phyloP scores from a whole-genome alignment of 1,140 invertebrate genomes.

The Sarcophaga bullata region DNA sequence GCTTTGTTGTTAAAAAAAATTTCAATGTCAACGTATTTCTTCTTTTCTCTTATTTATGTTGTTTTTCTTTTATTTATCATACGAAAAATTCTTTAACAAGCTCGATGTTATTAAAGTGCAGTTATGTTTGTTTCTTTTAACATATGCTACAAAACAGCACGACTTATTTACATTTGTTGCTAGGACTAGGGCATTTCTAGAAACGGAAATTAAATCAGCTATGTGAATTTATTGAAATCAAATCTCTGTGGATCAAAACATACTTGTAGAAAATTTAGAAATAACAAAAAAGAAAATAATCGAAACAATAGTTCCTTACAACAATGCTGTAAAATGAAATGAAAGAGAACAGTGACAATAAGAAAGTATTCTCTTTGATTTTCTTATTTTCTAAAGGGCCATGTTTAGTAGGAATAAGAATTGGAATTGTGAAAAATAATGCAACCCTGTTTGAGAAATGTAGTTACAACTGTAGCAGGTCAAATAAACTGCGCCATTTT shows the following conservation, averaged over 20 bases:
- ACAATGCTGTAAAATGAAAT: not conserved
- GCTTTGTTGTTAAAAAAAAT: constrained; percentile 3
- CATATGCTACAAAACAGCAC: not conserved
- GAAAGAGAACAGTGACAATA: not conserved
- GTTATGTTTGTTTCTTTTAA: not conserved
- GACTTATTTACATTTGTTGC: not conserved
- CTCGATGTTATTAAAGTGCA: not conserved
- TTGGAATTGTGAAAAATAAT: not conserved
- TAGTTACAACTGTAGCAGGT: no score
- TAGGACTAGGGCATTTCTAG: not conserved
- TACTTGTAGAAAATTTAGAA: not conserved
- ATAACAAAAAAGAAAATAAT: not conserved
- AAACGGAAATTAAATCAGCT: not conserved
- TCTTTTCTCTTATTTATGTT: not conserved
- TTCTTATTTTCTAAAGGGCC: not conserved
- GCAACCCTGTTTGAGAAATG: not conserved
- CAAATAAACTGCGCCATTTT: not conserved
- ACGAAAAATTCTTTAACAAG: not conserved
- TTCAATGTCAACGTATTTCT: constrained; percentile 18
- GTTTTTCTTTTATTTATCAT: not conserved
- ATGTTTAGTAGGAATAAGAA: not conserved
- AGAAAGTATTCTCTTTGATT: not conserved
- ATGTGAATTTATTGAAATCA: not conserved
- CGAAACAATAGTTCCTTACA: not conserved
- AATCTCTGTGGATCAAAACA: not conserved